Base-by-base conservation (phyloP, 2,113 vertebrate species). In the Semicossyphus pulcher region DNA sequence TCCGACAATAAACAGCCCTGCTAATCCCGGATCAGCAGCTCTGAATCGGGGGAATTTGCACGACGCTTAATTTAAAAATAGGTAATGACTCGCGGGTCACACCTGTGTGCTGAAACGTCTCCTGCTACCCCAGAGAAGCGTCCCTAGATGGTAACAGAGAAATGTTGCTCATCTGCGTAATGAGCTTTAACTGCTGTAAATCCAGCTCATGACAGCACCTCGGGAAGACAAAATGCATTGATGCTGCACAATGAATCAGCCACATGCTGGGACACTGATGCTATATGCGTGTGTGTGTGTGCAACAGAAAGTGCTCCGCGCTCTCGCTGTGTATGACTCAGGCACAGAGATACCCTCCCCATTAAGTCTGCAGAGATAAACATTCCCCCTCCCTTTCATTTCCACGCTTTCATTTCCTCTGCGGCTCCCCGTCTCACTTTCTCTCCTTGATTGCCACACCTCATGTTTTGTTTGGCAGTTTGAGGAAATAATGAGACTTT, bases 321-420 rank as follows among this genome's bases (percentile, higher is more conserved):
- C 49, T 66, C 58, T 52, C 26, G 45, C 61, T 68, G 80, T 4
- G 67, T 60, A 62, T 85, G 87, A 87, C 72, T 90, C 85, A 87
- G 60, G 59, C 85, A 66, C 70, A 73, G 37, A 84, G 72, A 68
- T 39, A 62, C 63, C 58, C 79, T 63, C 65, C 45, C 74, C 67
- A 70, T 85, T 83, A 80, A 54, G 67, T 69, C 64, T 66, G 78
- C 41, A 71, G 63, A 82, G 81, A 90, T 83, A 86, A 84, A 88
- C 78, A 80, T 52, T 54, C 69, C 51, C 64, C 44, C 4, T 39
- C 37, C 15, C 56, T 44, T 76, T 76, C 69, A 51, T 67, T 69
- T 69, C 63, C 59, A 48, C 42, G 45, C 67, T 60, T 65, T 83
- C 72, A 75, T 84, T 85, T 71, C 59, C 77, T 75, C 56, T 32